Evolutionary conservation across 1,140 invertebrate species (phyloP).

Genomic region (Trigoniulus corallinus): DNA sequence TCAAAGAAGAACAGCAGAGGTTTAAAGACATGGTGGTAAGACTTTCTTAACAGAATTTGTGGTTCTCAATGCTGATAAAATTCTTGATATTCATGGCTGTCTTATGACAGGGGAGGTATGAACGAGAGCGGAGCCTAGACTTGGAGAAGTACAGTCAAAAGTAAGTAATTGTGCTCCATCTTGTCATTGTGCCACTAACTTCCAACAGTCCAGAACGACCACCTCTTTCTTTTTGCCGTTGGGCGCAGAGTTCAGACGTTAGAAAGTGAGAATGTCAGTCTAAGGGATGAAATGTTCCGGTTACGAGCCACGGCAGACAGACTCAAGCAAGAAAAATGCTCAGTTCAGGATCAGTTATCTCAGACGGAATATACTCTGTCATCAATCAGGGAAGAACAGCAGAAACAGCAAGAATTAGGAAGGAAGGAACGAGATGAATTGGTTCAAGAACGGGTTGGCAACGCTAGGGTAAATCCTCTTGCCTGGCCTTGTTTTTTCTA

Average conservation of each 20-base stretch:
- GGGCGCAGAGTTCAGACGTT: constrained; percentile 44
- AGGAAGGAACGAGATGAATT: constrained; percentile 37
- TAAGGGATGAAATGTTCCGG: constrained; percentile 52
- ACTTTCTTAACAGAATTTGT: neutral
- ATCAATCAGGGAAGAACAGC: constrained; percentile 35
- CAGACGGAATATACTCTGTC: constrained; percentile 37
- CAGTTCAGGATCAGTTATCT: constrained; percentile 32
- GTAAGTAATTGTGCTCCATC: constrained; percentile 18
- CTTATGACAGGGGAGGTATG: constrained; percentile 38
- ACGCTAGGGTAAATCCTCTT: constrained; percentile 19
- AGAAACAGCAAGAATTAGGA: constrained; percentile 33
- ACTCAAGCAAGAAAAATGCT: constrained; percentile 32
- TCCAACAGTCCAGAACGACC: constrained; percentile 8
- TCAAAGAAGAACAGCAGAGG: constrained; percentile 66
- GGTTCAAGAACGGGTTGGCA: constrained; percentile 24
- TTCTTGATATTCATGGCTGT: neutral
- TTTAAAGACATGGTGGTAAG: constrained; percentile 53
- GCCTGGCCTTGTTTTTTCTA: constrained; percentile 2
- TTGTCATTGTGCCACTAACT: neutral
- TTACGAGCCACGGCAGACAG: constrained; percentile 37
- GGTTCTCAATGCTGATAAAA: neutral
- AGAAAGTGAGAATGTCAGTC: constrained; percentile 54
- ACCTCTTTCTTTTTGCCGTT: constrained; percentile 4
- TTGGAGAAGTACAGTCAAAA: constrained; percentile 64
- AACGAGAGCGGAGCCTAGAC: constrained; percentile 70